Base-by-base conservation (phyloP, 1,140 invertebrate species). In the Eupristina koningsbergeri region DNA sequence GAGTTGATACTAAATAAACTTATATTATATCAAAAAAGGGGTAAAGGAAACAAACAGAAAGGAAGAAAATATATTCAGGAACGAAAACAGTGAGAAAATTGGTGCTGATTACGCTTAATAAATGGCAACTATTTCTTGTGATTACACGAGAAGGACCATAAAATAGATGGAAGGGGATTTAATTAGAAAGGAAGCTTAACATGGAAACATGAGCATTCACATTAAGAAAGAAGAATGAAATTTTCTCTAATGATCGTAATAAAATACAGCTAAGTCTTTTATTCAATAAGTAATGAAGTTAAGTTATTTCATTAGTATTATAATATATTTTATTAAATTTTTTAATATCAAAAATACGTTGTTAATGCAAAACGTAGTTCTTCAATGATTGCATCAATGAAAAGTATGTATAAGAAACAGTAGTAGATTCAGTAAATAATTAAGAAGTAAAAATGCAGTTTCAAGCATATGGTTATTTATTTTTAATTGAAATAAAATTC, bases 21-120 rank as follows among this genome's bases (percentile, higher is more conserved):
- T 26, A 15, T 58, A 58, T 58, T n/a, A 3, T 58, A 26, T 6
- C 13, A 6, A 26, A 58, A 58, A 9, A 58, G 7, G 0, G 3
- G 3, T 3, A 58, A 58, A 45, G 19, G 41, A 71, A 36, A 8
- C 8, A n/a, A 71, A 47, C 5, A 73, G n/a, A 36, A 45, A 19
- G 5, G 73, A 31, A 77, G 47, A 53, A 78, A 78, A 61, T 34
- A 39, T 64, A 61, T 47, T 36, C 75, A 13, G 9, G n/a, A 34
- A 29, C n/a, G 39, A 78, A 78, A 15, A 53, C n/a, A 34, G 50
- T 26, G 64, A 47, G 41, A 73, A 81, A 73, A 73, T 81, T 81
- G 50, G 69, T 69, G 67, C 79, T 73, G 67, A 73, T 81, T 81
- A 81, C 64, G 31, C 67, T 81, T 81, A 73, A 81, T 81, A 73